Evolutionary conservation across 2,888 invertebrate genomes (phyloP), one percentile per base, ranked within the genome.

Genomic region (Tenthredo distinguenda): DNA sequence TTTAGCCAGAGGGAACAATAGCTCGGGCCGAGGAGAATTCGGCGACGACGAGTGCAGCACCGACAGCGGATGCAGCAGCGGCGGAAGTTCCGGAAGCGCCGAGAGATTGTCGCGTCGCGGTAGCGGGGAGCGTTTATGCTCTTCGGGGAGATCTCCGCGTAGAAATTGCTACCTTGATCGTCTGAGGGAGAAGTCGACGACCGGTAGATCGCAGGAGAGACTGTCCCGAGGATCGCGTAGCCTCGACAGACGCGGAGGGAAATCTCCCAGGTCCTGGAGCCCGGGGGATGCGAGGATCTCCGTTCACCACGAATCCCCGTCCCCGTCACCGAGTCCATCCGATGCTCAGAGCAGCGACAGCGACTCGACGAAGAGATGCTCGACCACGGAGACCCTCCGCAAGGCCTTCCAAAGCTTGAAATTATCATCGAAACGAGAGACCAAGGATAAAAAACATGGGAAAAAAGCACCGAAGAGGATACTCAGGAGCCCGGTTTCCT

Each of bases 401-500:
- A 96, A 96, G 86, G 96, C 96, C 74, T 96, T 97, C 91, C 96
- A 97, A 92, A 96, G 95, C 89, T 94, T 97, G 79, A 96, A 95
- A 89, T 94, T 96, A 65, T 94, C 96, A 18, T 81, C 81, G 12
- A 83, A 21, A 26, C 87, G 91, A 84, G 92, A 92, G 86, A 93
- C 94, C 18, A 95, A 95, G 91, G 96, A 96, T 89, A 96, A 95
- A 90, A 91, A 91, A 85, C 89, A 89, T 58, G 88, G 88, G 26
- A 92, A 92, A 86, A 92, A 92, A 85, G 91, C 93, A 85, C 97
- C 97, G 1, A 97, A 97, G 91, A 95, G 96, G 89, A 97, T 98
- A 87, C 94, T 97, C 10, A 95, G 98, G 62, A 95, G 97, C 82
- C 97, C 97, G 0, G 96, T 97, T 15, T 95, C 96, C 0, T 97